Evolutionary conservation across 2,797 vertebrate genomes (phyloP).

Genomic region (Luscinia megarhynchos): DNA sequence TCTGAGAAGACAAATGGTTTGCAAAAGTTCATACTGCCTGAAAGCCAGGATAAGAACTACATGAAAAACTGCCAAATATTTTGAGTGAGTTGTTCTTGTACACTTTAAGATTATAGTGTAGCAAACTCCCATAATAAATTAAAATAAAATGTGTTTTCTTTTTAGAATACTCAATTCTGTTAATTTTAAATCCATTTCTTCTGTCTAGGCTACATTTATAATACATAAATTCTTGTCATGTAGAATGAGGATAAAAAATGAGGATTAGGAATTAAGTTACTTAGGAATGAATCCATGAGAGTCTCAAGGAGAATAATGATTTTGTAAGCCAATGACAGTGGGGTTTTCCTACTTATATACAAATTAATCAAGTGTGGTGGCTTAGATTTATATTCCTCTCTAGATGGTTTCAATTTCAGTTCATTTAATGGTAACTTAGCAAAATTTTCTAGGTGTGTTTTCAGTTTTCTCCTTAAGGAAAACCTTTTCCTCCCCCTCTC

Average conservation of each 20-base stretch:
- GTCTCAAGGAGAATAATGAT: not conserved
- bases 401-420: not conserved
- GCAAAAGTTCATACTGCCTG: not conserved
- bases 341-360: not conserved
- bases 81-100: not conserved
- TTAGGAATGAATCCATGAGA: not conserved
- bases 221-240: not conserved
- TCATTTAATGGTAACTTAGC: not conserved
- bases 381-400: not conserved
- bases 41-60: not conserved
- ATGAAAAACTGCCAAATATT: not conserved
- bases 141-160: not conserved
- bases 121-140: not conserved
- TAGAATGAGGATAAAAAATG: not conserved
- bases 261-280: not conserved
- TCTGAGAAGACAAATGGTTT: not conserved
- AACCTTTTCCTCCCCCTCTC: not conserved
- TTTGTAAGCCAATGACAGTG: not conserved
- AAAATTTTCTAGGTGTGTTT: not conserved
- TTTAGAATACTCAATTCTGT: not conserved
- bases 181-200: not conserved
- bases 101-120: not conserved
- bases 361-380: not conserved
- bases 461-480: not conserved
- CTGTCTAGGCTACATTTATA: not conserved